These are phyloP conservation scores for Amblyraja radiata DNA, from an alignment of 2,797 vertebrate genomes.

Conservation along the genomic window DNA sequence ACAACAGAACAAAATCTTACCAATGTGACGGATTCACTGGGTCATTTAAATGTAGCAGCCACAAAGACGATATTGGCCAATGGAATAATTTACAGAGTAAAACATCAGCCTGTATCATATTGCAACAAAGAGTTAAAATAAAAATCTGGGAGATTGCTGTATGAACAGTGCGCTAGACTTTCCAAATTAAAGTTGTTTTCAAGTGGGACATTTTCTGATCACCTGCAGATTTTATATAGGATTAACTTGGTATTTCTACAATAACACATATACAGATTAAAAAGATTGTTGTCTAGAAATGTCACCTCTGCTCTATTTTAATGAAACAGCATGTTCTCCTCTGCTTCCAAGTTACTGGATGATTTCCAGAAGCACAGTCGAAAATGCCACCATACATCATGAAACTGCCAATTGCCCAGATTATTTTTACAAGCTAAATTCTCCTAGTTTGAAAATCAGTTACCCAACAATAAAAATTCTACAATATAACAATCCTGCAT, in stretches of 20 bases:
- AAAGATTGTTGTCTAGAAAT: not conserved
- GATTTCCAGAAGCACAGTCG: no score
- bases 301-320: no score
- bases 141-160: not conserved
- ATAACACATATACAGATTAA: not conserved
- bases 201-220: no score
- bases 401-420: no score
- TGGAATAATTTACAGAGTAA: not conserved
- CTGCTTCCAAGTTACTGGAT: no score
- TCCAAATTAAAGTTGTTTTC: not conserved
- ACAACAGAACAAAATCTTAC: not conserved
- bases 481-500: not conserved
- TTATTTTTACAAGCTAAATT: slow-evolving; percentile 12
- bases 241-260: no score
- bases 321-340: no score
- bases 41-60: not conserved
- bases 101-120: not conserved
- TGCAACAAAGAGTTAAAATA: not conserved
- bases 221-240: not conserved
- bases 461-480: not conserved
- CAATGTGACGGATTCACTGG: not conserved
- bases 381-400: no score
- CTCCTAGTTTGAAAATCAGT: not conserved
- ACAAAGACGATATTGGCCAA: not conserved
- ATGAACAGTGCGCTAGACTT: not conserved